Conservation (phyloP, 2,113 vertebrate species). For the Prunella himalayana region DNA sequence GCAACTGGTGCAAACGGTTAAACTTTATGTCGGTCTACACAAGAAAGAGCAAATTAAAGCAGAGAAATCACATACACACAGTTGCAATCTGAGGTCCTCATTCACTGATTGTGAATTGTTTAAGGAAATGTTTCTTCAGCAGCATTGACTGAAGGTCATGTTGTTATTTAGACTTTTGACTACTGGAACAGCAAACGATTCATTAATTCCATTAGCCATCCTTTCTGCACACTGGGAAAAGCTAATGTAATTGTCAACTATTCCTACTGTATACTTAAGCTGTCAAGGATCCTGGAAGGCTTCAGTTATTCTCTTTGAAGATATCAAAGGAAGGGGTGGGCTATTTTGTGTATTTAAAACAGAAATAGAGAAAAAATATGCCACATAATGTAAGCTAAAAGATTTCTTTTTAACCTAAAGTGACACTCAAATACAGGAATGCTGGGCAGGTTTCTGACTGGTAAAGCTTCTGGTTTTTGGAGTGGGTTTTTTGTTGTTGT, state of each 20-base stretch:
- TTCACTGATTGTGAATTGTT: background rate
- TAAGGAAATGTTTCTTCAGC: background rate
- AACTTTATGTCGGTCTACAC: background rate
- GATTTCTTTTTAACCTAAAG: slow-evolving; percentile 26
- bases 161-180: slow-evolving; percentile 37
- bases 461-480: background rate
- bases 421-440: background rate
- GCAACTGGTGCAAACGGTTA: background rate
- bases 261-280: slow-evolving; percentile 53
- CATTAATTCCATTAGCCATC: slow-evolving; percentile 48
- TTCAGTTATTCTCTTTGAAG: slow-evolving; percentile 45
- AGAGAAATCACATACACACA: background rate
- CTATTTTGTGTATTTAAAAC: slow-evolving; percentile 35
- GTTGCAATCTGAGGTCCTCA: background rate
- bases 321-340: slow-evolving; percentile 24
- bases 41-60: background rate
- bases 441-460: background rate
- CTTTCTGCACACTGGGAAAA: slow-evolving; percentile 20
- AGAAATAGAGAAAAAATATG: background rate
- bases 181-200: slow-evolving; percentile 39
- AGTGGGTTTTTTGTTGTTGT: background rate
- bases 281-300: slow-evolving; percentile 42
- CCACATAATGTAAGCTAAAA: background rate
- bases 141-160: slow-evolving; percentile 36
- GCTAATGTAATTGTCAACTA: slow-evolving; percentile 41